Evolutionary conservation across 1,140 invertebrate species (phyloP), one percentile per base, ranked within the genome.

Genomic region (Ooceraea biroi): DNA sequence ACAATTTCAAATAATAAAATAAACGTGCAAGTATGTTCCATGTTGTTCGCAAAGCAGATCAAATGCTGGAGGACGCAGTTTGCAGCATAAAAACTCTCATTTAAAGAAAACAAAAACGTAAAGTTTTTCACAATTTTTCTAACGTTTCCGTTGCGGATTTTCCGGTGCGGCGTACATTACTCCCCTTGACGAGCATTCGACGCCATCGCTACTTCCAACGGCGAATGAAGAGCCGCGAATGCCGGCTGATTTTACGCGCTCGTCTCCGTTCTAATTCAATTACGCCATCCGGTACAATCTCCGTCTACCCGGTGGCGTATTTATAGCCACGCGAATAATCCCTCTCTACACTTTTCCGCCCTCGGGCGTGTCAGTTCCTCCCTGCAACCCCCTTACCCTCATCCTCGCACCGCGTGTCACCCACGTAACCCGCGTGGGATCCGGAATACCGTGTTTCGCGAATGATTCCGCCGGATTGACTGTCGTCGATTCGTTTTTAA

Each of bases 191-290:
- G 19, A 73, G 22, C 25, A 0, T 76, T 76, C 73, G n/a, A 7
- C 30, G 22, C 4, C 19, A 17, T 50, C 12, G 8, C 14, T 58
- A 22, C 44, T 36, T 19, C 2, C 44, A n/a, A 50, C 27, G 30
- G n/a, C n/a, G 25, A 76, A 65, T 65, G 44, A 76, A 76, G 58
- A 63, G 44, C 25, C 57, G 27, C 73, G 58, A 65, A 48, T 76
- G 58, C 12, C 73, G 27, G 30, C 73, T 48, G 19, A n/a, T 76
- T 63, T 76, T 50, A 76, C 58, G 73, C 27, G 27, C 58, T 76
- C 27, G n/a, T 76, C 58, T 65, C n/a, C 14, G n/a, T 8, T 76
- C 44, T 76, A 76, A 76, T 76, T 76, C 27, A 65, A 76, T 76
- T 65, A 76, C 19, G 44, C 44, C 73, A 65, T 76, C 44, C 73